Percentiles rank a stretch among this genome's conserved stretches.
Evolutionary conservation across 2,113 vertebrate species (phyloP).

Genomic region (Proteles cristata): DNA sequence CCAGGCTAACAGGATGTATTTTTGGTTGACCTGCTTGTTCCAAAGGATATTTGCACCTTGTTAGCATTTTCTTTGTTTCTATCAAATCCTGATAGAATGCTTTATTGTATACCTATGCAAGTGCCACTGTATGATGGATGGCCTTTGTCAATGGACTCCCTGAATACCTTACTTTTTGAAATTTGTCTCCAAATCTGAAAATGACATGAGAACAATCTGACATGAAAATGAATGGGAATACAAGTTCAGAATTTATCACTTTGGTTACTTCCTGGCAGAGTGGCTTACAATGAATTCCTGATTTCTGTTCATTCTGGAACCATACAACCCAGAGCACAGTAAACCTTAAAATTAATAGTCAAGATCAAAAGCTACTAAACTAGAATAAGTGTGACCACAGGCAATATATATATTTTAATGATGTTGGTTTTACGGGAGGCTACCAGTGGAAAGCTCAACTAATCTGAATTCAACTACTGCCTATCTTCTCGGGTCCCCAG

Average conservation of each 20-base stretch:
- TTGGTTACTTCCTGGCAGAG: not conserved
- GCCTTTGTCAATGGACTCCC: not conserved
- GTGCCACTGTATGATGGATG: not conserved
- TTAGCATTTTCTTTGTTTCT: slow-evolving; percentile 5
- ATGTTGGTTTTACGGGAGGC: not conserved
- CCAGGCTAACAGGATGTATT: slow-evolving; percentile 45
- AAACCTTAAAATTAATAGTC: not conserved
- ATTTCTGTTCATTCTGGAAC: not conserved
- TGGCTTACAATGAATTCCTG: not conserved
- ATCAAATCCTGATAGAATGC: not conserved
- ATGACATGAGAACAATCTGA: not conserved
- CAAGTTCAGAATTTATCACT: not conserved
- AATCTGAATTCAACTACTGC: not conserved
- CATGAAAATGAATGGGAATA: not conserved
- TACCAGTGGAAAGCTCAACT: not conserved
- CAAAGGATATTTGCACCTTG: not conserved
- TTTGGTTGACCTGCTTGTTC: slow-evolving; percentile 47
- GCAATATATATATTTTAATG: not conserved
- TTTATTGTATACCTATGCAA: not conserved
- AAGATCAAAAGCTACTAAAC: not conserved
- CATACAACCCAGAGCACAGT: not conserved
- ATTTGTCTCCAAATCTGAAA: slow-evolving; percentile 4
- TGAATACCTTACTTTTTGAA: not conserved
- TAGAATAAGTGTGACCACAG: not conserved
- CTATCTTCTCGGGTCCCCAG: not conserved